Conservation (phyloP, 2,888 invertebrate genomes). For the Eutolmus rufibarbis region DNA sequence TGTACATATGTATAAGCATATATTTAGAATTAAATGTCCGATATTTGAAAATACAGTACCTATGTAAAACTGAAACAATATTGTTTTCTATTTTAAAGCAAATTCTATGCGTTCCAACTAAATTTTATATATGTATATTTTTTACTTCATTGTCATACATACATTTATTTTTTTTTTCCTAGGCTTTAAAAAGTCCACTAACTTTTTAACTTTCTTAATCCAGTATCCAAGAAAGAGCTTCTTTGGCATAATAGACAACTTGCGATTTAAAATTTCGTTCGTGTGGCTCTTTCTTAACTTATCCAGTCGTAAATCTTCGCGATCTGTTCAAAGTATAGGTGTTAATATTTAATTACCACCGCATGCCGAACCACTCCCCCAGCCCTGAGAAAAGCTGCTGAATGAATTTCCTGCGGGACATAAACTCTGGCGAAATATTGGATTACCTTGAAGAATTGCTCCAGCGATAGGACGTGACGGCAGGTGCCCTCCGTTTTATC, state of each 20-base stretch:
- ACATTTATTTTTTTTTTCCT: no score
- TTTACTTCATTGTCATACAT: no score
- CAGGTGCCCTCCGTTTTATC: neutral
- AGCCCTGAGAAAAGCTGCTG: neutral
- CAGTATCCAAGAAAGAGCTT: neutral
- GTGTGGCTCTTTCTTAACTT: neutral
- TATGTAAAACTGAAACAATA: no score
- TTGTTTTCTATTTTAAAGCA: no score
- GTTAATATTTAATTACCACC: conserved; percentile 24
- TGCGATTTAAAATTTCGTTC: neutral
- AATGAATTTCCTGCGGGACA: neutral
- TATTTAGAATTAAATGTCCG: no score
- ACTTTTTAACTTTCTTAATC: neutral
- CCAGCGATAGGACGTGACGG: neutral
- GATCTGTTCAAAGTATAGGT: neutral
- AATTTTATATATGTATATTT: no score
- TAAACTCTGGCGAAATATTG: conserved; percentile 5
- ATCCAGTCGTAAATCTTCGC: neutral
- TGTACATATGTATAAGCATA: no score
- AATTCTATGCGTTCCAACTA: no score
- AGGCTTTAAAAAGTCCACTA: no score
- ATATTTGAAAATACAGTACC: no score
- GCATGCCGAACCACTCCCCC: neutral
- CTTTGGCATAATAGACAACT: neutral
- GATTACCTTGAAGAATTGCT: conserved; percentile 7